Base-by-base conservation (phyloP, 2,113 vertebrate species). In the Capra hircus region DNA sequence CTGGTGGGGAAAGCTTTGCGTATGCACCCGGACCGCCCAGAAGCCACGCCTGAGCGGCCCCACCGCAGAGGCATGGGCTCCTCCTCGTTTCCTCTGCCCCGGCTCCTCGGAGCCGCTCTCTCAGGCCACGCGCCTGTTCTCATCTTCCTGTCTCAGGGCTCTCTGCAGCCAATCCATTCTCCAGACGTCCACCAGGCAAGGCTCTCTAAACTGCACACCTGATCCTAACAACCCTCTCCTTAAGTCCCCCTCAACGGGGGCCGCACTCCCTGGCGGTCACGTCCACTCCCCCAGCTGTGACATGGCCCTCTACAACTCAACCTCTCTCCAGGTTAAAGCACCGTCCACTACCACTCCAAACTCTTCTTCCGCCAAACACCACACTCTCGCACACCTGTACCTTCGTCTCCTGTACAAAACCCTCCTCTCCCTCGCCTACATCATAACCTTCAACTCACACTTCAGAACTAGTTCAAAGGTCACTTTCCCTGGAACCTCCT, bases 391-490 rank as follows among this genome's bases (percentile, higher is more conserved):
- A 15, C 5, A 48, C 12, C 67, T 74, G 57, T 40, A 7, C 43
- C 67, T 62, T 16, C 7, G 0, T 21, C 36, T 40, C n/a, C 83
- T 23, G 14, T n/a, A 55, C 36, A 67, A 71, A 48, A 30, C 30
- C 19, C 4, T 13, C 28, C 15, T 30, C 50, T 13, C 33, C n/a
- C 5, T 33, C 40, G 40, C 59, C 36, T 48, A 15, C 7, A 48
- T 19, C 21, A n/a, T n/a, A 59, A 30, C 40, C 84, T 67, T 36
- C 17, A 64, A 33, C 36, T 55, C 50, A 14, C 71, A 52, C 83
- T 86, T 91, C 36, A 92, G 59, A 80, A 77, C 83, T 60, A 82
- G 59, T 77, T 64, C 59, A 45, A 60, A 52, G 67, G 48, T 5
- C 13, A 14, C 82, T 28, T 11, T 87, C 45, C 82, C 85, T 0